Evolutionary conservation across 2,888 invertebrate genomes (phyloP).

Genomic region (Neria commutata): DNA sequence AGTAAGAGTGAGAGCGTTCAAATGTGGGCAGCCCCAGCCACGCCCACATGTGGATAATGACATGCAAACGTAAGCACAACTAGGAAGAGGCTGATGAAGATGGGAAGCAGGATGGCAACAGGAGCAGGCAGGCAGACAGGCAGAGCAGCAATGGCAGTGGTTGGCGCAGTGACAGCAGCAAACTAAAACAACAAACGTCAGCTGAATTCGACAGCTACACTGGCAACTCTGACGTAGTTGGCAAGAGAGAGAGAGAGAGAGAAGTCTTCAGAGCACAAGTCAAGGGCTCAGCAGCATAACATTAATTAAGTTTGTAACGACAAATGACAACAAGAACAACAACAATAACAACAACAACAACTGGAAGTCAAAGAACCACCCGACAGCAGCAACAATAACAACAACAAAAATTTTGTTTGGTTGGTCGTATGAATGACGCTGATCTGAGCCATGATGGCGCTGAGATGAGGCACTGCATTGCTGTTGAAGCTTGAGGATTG

Average conservation of each 20-base stretch:
- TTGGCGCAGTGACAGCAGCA: constrained; percentile 27
- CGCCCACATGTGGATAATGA: constrained; percentile 14
- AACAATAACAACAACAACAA: constrained; percentile 17
- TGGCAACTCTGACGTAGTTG: no score
- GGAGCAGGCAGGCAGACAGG: constrained; percentile 9
- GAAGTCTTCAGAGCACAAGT: constrained; percentile 4
- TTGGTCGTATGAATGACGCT: background rate
- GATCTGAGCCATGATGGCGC: background rate
- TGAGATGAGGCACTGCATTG: background rate
- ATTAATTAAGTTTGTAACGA: constrained; percentile 50
- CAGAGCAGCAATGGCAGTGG: constrained; percentile 26
- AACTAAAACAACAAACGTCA: constrained; percentile 29
- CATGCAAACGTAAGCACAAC: constrained; percentile 33
- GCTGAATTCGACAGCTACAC: constrained; percentile 49
- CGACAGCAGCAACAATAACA: no score
- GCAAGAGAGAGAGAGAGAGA: no score
- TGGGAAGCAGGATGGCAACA: constrained; percentile 9
- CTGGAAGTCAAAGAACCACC: background rate
- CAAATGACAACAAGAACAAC: constrained; percentile 36
- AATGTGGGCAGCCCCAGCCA: background rate
- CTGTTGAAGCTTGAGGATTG: background rate
- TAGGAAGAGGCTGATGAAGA: no score
- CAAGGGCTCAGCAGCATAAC: constrained; percentile 40
- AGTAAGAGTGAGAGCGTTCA: background rate
- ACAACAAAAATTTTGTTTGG: no score